A percentile compares a stretch with the other conserved stretches of the same genome.
These are phyloP conservation scores for Triops cancriformis DNA, from an alignment of 1,140 invertebrate genomes.

Conservation along the genomic window DNA sequence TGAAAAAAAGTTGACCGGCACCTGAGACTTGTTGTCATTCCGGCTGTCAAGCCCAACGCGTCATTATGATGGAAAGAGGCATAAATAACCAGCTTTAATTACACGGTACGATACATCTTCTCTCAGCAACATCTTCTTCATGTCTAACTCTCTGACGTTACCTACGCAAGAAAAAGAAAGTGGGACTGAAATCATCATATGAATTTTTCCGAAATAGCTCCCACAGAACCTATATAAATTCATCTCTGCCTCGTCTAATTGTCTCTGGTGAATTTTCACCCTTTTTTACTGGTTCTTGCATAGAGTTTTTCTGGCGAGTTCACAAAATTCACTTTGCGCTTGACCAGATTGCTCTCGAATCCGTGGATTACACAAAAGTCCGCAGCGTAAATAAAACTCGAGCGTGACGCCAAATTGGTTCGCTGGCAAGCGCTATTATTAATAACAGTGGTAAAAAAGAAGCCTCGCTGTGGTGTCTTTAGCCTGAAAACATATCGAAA, in stretches of 20 bases:
- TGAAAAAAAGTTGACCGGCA: neutral
- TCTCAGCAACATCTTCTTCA: neutral
- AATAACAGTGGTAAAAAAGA: constrained; percentile 7
- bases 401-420: neutral
- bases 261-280: no score
- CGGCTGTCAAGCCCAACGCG: neutral
- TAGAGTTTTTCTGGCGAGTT: neutral
- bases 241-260: no score
- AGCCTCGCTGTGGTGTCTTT: neutral
- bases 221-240: no score
- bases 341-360: neutral
- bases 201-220: no score
- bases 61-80: neutral
- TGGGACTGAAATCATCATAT: no score
- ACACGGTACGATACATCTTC: neutral
- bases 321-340: neutral
- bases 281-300: no score
- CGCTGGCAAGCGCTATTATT: neutral
- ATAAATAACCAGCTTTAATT: neutral
- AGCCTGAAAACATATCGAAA: neutral
- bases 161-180: no score
- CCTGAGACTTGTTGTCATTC: neutral
- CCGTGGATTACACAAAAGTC: neutral
- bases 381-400: neutral
- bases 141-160: no score